A percentile compares a stretch with the other conserved stretches of the same genome.
phyloP scores from a whole-genome alignment of 2,113 vertebrate genomes.

The Leptobrachium leishanense region DNA sequence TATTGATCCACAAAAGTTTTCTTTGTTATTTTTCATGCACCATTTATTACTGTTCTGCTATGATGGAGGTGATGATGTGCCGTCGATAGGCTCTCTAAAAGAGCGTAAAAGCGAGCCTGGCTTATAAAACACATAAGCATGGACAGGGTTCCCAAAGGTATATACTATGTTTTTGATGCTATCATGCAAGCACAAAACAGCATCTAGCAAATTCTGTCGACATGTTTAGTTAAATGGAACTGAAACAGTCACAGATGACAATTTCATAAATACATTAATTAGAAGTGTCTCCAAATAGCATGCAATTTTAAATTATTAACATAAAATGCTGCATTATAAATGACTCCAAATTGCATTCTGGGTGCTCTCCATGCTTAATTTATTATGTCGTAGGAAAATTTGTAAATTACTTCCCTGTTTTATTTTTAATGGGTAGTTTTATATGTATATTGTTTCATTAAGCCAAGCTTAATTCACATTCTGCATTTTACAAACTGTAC shows the following conservation, averaged over 20 bases:
- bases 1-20: conserved; percentile 65
- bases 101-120: conserved; percentile 5
- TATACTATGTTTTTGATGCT: conserved; percentile 62
- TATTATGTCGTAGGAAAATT: conserved; percentile 78
- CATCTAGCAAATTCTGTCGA: conserved; percentile 70
- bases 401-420: conserved; percentile 75
- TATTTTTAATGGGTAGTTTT: conserved; percentile 76
- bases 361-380: conserved; percentile 80
- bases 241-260: conserved; percentile 81
- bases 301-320: conserved; percentile 86
- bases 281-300: conserved; percentile 82
- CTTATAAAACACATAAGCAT: conserved; percentile 42
- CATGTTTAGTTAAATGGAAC: conserved; percentile 83
- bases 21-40: conserved; percentile 53
- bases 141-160: conserved; percentile 60
- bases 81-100: conserved; percentile 28
- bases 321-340: conserved; percentile 83
- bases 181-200: conserved; percentile 73
- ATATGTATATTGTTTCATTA: conserved; percentile 74
- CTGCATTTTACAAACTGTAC: conserved; percentile 62
- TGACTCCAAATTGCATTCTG: conserved; percentile 82
- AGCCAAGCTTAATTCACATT: conserved; percentile 69
- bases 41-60: conserved; percentile 35
- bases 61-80: conserved; percentile 24
- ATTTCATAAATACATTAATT: conserved; percentile 86